phyloP scores from a whole-genome alignment of 2,797 vertebrate genomes.

The Eulemur albifrons region DNA sequence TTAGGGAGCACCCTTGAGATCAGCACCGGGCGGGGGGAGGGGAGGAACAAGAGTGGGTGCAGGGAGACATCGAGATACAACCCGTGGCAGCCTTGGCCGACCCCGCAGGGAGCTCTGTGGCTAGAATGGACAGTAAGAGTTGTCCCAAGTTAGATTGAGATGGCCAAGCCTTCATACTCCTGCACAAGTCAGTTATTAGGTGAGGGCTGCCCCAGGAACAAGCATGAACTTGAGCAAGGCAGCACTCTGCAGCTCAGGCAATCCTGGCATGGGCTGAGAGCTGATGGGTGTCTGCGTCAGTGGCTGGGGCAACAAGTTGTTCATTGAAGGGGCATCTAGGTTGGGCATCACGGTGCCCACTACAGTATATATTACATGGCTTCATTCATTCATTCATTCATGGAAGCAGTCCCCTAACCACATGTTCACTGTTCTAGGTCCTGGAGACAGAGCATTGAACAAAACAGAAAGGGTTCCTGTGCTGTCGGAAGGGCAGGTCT shows the following conservation, averaged over 20 bases:
- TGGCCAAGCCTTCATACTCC: neutral
- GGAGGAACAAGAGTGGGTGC: neutral
- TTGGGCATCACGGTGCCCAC: neutral
- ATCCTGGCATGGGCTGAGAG: neutral
- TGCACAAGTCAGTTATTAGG: neutral
- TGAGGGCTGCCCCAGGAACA: neutral
- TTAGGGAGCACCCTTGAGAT: neutral
- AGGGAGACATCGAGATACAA: neutral
- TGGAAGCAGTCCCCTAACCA: neutral
- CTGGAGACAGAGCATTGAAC: neutral
- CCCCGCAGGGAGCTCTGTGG: neutral
- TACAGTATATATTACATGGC: fast-evolving
- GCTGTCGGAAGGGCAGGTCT: neutral
- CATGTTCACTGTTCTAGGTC: neutral
- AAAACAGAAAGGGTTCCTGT: neutral
- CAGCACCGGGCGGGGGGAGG: neutral
- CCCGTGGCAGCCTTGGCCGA: neutral
- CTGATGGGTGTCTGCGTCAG: neutral
- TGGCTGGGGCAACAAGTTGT: neutral
- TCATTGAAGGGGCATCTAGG: neutral
- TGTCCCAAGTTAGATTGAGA: neutral
- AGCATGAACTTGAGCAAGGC: neutral
- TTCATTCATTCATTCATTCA: neutral
- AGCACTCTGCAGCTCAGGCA: neutral
- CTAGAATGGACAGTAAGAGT: neutral